Base-by-base conservation (phyloP, 2,888 invertebrate genomes). In the Ferdinandea cuprea region DNA sequence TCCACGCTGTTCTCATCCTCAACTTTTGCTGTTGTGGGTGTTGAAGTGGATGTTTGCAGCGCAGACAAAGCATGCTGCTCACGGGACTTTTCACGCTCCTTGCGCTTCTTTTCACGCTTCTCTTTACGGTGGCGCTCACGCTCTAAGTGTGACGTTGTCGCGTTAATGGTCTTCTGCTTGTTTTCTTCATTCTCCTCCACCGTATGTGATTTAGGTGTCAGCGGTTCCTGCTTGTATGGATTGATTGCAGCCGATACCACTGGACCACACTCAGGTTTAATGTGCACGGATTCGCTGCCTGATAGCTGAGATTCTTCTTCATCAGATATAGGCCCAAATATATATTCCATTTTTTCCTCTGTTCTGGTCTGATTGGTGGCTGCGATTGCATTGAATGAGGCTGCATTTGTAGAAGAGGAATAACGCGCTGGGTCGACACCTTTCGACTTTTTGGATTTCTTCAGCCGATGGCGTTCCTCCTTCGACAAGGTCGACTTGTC, bases 331-430 rank as follows among this genome's bases (percentile, higher is more conserved):
- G 96, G 95, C 0, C 96, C 97, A 90, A 97, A 97, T 80, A 97
- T 96, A 86, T 96, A 96, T 89, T 96, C 96, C 95, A 96, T 95
- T 90, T 96, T 95, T 25, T 94, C 96, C 95, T 80, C 95, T 94
- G 86, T 95, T 94, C 63, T 69, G 28, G 66, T 85, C 37, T 73
- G 85, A 11, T 35, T 35, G 19, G 30, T 85, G 5, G 58, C 65
- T 9, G 48, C 63, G n/a, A 71, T 44, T 0, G 85, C 52, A 35
- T 84, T 87, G 74, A 86, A 86, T 3, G 68, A 59, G 9, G 59
- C 42, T 13, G 66, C 72, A 13, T 17, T 65, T 7, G 44, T 25
- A 15, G 15, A 66, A 0, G 81, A 68, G 2, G 78, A 50, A 32
- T 52, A 84, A 0, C 88, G 87, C 0, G 87, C 72, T 3, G 86